phyloP scores from a whole-genome alignment of 2,888 invertebrate species.

The Cantharis nigra region DNA sequence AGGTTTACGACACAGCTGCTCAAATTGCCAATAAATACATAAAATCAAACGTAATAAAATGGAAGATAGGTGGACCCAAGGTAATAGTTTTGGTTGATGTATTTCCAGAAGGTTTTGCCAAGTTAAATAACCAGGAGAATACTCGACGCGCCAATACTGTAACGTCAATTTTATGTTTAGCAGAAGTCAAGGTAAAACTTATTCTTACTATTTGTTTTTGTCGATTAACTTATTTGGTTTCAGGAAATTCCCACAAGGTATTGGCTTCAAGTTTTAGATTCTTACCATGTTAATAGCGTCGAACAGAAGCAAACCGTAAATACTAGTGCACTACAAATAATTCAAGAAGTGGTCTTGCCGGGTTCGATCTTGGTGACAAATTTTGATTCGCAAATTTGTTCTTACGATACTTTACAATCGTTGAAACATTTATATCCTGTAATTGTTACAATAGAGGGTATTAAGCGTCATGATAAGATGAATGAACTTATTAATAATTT shows the following conservation, averaged over 20 bases:
- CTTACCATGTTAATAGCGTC: constrained; percentile 13
- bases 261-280: constrained; percentile 46
- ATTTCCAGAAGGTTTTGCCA: constrained; percentile 63
- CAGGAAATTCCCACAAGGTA: constrained; percentile 48
- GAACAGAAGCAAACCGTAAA: constrained; percentile 30
- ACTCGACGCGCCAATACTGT: constrained; percentile 52
- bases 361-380: constrained; percentile 52
- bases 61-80: constrained; percentile 64
- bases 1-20: constrained; percentile 64
- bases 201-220: not conserved
- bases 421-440: constrained; percentile 38
- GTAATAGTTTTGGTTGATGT: constrained; percentile 67
- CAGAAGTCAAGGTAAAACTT: constrained; percentile 63
- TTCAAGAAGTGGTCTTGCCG: constrained; percentile 46
- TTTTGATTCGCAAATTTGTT: constrained; percentile 40
- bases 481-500: constrained; percentile 49
- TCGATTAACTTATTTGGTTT: not conserved
- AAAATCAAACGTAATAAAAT: constrained; percentile 56
- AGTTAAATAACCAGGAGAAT: constrained; percentile 55
- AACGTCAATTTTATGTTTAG: constrained; percentile 65
- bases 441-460: constrained; percentile 39
- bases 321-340: constrained; percentile 32
- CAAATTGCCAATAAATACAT: constrained; percentile 57
- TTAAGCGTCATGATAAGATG: constrained; percentile 38
- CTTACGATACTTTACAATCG: constrained; percentile 34